Base-by-base conservation (phyloP, 2,888 invertebrate species). In the Spilosoma lubricipeda region DNA sequence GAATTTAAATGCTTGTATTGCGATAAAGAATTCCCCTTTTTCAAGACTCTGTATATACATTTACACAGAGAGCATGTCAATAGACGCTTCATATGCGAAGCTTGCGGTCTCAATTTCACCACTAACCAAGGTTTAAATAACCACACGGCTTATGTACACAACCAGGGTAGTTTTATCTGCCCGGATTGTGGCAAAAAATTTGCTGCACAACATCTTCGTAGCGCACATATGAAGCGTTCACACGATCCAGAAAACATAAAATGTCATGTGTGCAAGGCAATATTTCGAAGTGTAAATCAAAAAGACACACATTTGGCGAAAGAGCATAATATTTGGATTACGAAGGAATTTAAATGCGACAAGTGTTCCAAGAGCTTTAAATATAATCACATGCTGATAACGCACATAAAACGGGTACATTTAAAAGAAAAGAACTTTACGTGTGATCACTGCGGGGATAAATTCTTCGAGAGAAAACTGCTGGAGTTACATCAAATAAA, bases 401-500 rank as follows among this genome's bases (percentile, higher is more conserved):
- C 83, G 7, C 90, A 90, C 36, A 73, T 85, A 0, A 78, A 80
- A 9, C 82, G 88, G 18, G 85, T 85, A 0, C 91, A 91, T 82
- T 76, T 87, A 66, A 89, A 87, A 66, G 89, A 88, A 67, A 90
- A 86, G 67, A 88, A 89, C 33, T 78, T 86, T 0, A 81, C 86
- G 2, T 91, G 91, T 20, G 82, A 86, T 15, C 68, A 90, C 0
- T 92, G 91, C 36, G 90, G 89, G 0, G 86, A 86, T 82, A 82
- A 80, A 45, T 86, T 86, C 2, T 90, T 86, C 48, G 81, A 85
- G 1, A 78, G 75, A 7, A 79, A 85, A 1, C 78, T 81, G 0
- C 52, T 90, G n/a, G 81, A 84, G 3, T 48, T 77, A 1, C 91
- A 91, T 71, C 85, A 89, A 84, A 80, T 85, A 1, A 86, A 81